phyloP scores from a whole-genome alignment of 2,797 vertebrate species.

The Pelobates cultripes region DNA sequence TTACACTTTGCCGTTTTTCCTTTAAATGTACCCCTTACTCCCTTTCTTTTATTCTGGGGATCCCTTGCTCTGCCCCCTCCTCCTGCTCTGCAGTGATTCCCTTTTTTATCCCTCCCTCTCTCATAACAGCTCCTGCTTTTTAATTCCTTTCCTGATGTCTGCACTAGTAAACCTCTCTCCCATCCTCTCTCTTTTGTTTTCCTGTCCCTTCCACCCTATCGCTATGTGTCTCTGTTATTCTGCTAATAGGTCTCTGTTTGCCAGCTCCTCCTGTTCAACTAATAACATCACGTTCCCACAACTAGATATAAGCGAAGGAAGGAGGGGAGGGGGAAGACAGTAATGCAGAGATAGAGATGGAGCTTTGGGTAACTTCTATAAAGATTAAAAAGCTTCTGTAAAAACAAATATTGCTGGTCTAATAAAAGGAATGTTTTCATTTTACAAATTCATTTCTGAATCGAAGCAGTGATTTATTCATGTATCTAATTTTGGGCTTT shows the following conservation, averaged over 20 bases:
- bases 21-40: constrained; percentile 24
- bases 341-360: not conserved
- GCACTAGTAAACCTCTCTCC: not conserved
- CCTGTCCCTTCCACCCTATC: not conserved
- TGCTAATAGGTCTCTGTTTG: constrained; percentile 2
- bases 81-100: constrained; percentile 54
- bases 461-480: no score
- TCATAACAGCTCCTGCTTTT: not conserved
- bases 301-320: not conserved
- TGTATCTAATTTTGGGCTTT: no score
- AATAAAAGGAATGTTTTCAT: not conserved
- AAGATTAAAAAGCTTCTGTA: no score
- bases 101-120: constrained; percentile 26
- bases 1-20: constrained; percentile 47
- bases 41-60: constrained; percentile 43
- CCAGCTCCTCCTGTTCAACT: constrained; percentile 5
- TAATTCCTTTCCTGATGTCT: not conserved
- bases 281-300: constrained; percentile 20
- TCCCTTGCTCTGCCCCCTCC: constrained; percentile 36
- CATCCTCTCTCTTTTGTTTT: not conserved
- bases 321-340: not conserved
- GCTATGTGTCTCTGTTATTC: not conserved
- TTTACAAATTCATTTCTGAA: no score
- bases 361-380: not conserved
- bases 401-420: no score